Percentiles rank a stretch among this genome's conserved stretches.
Evolutionary conservation across 2,888 invertebrate genomes (phyloP).

Genomic region (Altica lythri): DNA sequence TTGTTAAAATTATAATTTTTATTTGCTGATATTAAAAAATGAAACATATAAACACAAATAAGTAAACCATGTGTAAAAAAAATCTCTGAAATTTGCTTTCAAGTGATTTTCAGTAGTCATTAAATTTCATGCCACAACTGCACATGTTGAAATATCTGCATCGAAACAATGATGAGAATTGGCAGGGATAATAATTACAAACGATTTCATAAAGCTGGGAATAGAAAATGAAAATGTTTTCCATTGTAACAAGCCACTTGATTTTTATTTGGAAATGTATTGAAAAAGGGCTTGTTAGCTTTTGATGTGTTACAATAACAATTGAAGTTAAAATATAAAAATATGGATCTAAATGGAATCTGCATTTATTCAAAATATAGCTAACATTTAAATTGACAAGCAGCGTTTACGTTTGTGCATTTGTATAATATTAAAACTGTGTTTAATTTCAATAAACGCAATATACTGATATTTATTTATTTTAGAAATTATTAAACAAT

Average conservation of each 20-base stretch:
- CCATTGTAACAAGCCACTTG: slow-evolving; percentile 8
- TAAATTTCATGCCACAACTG: background rate
- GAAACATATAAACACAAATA: too few species aligned
- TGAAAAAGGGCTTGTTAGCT: slow-evolving; percentile 1
- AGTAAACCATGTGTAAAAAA: too few species aligned
- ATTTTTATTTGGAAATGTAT: background rate
- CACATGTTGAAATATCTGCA: slow-evolving; percentile 4
- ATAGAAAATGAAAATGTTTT: background rate
- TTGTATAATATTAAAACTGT: too few species aligned
- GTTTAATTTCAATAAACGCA: too few species aligned
- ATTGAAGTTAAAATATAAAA: background rate
- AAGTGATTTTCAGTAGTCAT: background rate
- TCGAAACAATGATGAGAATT: slow-evolving; percentile 3
- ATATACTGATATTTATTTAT: too few species aligned
- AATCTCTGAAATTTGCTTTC: background rate
- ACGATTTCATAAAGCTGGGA: slow-evolving; percentile 1
- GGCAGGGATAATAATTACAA: slow-evolving; percentile 9
- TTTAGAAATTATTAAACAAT: too few species aligned
- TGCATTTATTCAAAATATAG: background rate
- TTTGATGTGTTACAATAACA: slow-evolving; percentile 1
- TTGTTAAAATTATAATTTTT: too few species aligned
- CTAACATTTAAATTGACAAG: background rate
- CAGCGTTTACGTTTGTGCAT: background rate
- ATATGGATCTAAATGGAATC: background rate
- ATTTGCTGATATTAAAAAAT: too few species aligned